Conservation (phyloP, 2,797 vertebrate genomes). For the Emys orbicularis region DNA sequence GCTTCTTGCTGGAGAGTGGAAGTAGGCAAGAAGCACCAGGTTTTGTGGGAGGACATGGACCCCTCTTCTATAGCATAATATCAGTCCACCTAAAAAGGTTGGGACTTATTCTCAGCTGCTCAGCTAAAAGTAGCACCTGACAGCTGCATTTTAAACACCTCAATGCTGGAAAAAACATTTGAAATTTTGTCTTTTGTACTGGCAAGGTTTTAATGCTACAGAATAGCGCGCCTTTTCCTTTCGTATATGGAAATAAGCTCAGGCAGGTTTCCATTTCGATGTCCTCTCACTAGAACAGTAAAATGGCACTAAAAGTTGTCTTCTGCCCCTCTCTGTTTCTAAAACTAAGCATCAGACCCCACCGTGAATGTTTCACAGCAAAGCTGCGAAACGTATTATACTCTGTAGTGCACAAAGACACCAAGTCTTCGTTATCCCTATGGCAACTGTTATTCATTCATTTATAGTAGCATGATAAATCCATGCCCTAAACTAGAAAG, state of each 20-base stretch:
- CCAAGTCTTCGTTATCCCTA: constrained; percentile 66
- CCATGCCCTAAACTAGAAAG: constrained; percentile 64
- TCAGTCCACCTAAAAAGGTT: background rate
- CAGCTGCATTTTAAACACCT: background rate
- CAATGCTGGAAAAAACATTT: background rate
- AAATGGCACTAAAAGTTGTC: background rate
- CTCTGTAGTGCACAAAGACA: constrained; percentile 44
- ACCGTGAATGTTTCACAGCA: background rate
- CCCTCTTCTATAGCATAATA: background rate
- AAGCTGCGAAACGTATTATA: constrained; percentile 40
- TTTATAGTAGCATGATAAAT: constrained; percentile 68
- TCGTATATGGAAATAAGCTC: constrained; percentile 22
- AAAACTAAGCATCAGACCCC: background rate
- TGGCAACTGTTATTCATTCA: constrained; percentile 69
- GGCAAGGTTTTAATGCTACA: background rate
- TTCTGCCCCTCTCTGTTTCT: constrained; percentile 32
- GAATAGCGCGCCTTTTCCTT: background rate
- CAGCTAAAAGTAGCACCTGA: background rate
- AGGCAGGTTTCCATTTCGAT: constrained; percentile 5
- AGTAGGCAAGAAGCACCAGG: background rate
- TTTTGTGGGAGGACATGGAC: background rate
- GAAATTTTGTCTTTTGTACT: background rate
- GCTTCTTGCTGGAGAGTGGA: background rate
- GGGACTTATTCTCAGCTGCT: background rate
- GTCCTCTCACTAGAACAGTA: constrained; percentile 27